phyloP scores from a whole-genome alignment of 2,888 invertebrate species.

The Lasioglossum marginatum region DNA sequence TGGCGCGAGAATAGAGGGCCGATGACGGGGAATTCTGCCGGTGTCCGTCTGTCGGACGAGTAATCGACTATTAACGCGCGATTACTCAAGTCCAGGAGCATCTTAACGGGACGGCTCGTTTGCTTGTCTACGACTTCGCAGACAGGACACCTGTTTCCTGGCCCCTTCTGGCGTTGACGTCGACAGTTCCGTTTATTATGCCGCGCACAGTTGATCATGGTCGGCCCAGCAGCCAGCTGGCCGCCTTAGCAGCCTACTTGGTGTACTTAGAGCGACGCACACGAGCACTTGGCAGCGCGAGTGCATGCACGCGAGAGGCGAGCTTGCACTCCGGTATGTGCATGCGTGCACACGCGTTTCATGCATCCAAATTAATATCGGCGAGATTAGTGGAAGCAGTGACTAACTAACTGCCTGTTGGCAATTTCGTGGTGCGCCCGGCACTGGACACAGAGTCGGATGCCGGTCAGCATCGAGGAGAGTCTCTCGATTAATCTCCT shows the following conservation, averaged over 20 bases:
- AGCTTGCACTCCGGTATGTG: background rate
- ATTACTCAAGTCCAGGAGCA: constrained; percentile 50
- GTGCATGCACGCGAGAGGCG: background rate
- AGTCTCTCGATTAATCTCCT: constrained; percentile 66
- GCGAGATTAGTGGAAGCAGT: constrained; percentile 68
- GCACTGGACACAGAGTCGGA: constrained; percentile 10
- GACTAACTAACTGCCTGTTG: constrained; percentile 73
- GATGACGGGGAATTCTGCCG: background rate
- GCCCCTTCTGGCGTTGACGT: constrained; percentile 78
- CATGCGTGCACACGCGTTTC: constrained; percentile 35
- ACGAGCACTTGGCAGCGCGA: background rate
- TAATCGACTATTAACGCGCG: constrained; percentile 59
- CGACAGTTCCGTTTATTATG: constrained; percentile 79
- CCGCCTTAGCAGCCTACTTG: constrained; percentile 62
- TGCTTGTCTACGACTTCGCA: constrained; percentile 61
- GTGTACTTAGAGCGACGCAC: constrained; percentile 52
- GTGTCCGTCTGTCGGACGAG: background rate
- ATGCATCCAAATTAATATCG: constrained; percentile 70
- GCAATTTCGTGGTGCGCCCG: constrained; percentile 62
- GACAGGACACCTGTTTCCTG: constrained; percentile 77
- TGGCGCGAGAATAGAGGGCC: background rate
- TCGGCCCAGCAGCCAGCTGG: constrained; percentile 50
- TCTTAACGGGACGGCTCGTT: constrained; percentile 60
- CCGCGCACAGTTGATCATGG: constrained; percentile 70
- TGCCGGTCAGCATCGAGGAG: constrained; percentile 25